phyloP scores from a whole-genome alignment of 2,888 invertebrate species.

The Morinoia aosen region DNA sequence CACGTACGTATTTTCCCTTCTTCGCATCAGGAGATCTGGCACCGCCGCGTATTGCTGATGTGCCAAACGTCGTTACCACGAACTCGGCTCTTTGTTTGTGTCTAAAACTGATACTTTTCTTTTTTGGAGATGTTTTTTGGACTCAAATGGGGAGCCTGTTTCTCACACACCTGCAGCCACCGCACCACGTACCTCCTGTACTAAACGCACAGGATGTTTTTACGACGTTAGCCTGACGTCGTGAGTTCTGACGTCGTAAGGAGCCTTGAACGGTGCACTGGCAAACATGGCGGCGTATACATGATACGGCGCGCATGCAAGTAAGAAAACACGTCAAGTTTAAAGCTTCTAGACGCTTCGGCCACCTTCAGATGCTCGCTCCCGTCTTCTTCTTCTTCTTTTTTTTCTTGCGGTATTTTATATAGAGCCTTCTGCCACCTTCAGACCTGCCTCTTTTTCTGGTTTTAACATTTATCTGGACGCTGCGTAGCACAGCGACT shows the following conservation, averaged over 20 bases:
- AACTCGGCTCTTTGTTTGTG: constrained; percentile 16
- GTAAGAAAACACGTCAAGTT: too few relatives aligned
- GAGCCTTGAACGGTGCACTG: neutral
- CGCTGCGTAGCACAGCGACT: too few relatives aligned
- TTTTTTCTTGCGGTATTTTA: too few relatives aligned
- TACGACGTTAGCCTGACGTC: neutral
- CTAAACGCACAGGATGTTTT: neutral
- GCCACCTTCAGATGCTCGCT: too few relatives aligned
- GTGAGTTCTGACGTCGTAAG: neutral
- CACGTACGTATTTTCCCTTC: constrained; percentile 15
- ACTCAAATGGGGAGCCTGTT: neutral
- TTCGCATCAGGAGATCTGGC: neutral
- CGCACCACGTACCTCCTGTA: neutral
- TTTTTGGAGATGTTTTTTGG: neutral
- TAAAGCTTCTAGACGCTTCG: too few relatives aligned
- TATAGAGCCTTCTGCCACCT: too few relatives aligned
- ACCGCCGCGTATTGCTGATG: neutral
- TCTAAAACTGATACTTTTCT: constrained; percentile 12
- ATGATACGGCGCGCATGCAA: too few relatives aligned
- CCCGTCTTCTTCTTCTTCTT: too few relatives aligned
- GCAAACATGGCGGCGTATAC: neutral
- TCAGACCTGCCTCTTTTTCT: too few relatives aligned
- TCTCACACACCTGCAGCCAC: neutral
- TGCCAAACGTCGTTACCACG: neutral
- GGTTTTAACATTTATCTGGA: too few relatives aligned